Percentiles rank a stretch among this genome's conserved stretches.
These are phyloP conservation scores for Ptilorrhoa leucosticta DNA, from an alignment of 2,113 vertebrate genomes.

Conservation along the genomic window DNA sequence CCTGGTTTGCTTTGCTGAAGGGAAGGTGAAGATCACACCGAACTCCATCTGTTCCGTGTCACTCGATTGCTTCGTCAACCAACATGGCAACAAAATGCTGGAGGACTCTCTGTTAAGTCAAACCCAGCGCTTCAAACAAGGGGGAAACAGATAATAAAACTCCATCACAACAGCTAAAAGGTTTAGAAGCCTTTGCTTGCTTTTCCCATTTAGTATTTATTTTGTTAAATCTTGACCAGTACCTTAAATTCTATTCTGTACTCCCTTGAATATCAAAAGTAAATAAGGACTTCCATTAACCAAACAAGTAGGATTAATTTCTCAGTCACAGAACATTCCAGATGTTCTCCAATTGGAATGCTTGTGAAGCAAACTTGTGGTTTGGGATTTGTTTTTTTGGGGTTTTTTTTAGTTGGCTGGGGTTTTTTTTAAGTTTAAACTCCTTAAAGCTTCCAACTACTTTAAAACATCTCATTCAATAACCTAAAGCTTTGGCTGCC, in stretches of 20 bases:
- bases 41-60: not conserved
- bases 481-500: not conserved
- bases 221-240: not conserved
- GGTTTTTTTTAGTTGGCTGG: accelerated
- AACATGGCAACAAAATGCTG: accelerated
- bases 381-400: not conserved
- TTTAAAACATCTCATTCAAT: not conserved
- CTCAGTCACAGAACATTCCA: not conserved
- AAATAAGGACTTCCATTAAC: not conserved
- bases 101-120: not conserved
- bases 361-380: not conserved
- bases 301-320: not conserved
- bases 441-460: not conserved
- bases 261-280: not conserved
- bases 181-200: not conserved
- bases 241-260: not conserved
- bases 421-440: not conserved
- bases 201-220: not conserved
- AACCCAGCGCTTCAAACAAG: accelerated
- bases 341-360: not conserved
- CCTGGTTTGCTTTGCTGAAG: not conserved
- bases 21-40: not conserved
- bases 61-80: not conserved
- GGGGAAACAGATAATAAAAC: not conserved
- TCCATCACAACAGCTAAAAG: not conserved